Evolutionary conservation across 1,140 invertebrate species (phyloP), one percentile per base, ranked within the genome.

Genomic region (Apocrypta bakeri): DNA sequence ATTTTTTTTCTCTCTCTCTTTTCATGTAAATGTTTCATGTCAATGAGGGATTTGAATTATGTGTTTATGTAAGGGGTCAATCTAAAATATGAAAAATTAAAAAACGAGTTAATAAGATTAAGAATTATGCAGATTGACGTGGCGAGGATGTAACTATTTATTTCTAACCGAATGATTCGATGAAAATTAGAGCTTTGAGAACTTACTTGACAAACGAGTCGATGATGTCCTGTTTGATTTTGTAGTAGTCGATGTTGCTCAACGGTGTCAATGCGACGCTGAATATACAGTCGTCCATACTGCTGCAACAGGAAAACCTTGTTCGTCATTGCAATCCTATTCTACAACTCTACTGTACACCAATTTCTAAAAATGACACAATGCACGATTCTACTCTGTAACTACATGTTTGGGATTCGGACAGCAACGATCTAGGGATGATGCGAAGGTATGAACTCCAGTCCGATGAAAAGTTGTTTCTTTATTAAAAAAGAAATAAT

Each of bases 161-260:
- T n/a, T n/a, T n/a, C n/a, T n/a, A n/a, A n/a, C n/a, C n/a, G n/a
- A n/a, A n/a, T n/a, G n/a, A n/a, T n/a, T n/a, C n/a, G n/a, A 37
- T 48, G 42, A 2, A 2, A 17, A 48, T 48, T 21, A 0, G 3
- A 56, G 17, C 7, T 21, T 56, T 17, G 48, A 21, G 48, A 29
- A 82, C 77, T 83, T 76, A 83, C 82, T 68, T 79, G n/a, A 75
- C 42, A 21, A 83, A 79, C 8, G 82, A 83, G 21, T 83, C 72
- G 72, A 83, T 83, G 64, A 83, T 74, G 1, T 83, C 82, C 27
- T 83, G 71, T 11, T 83, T 79, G 68, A 83, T 79, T 69, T 79
- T 79, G 56, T 25, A 27, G 64, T 73, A 75, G 27, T 83, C 82
- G 14, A 64, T 69, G n/a, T 83, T 66, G 37, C 80, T 71, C 77